Percentiles rank a stretch among this genome's conserved stretches.
phyloP scores from a whole-genome alignment of 2,888 invertebrate genomes.

The Cephus runcator region DNA sequence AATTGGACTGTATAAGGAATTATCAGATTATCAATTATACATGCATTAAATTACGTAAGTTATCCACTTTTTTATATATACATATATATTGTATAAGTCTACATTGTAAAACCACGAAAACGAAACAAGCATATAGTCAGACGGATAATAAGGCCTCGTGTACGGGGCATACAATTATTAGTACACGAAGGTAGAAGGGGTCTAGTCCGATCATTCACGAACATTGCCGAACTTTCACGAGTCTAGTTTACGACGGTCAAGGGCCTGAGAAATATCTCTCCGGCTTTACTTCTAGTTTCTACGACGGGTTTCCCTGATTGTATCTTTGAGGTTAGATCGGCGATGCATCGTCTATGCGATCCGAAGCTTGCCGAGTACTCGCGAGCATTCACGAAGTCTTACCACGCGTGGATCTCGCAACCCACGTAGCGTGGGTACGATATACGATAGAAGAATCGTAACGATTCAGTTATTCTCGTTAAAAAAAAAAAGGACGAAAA shows the following conservation, averaged over 20 bases:
- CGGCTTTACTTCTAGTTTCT: neutral
- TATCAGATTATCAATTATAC: neutral
- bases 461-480: neutral
- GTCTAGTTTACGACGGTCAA: neutral
- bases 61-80: neutral
- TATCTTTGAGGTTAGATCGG: neutral
- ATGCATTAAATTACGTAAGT: neutral
- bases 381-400: neutral
- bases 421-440: neutral
- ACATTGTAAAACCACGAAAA: neutral
- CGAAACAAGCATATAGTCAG: neutral
- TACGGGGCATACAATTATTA: neutral
- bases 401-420: neutral
- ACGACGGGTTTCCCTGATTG: neutral
- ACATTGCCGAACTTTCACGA: neutral
- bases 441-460: neutral
- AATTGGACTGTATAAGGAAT: neutral
- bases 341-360: neutral
- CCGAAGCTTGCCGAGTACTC: neutral
- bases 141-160: neutral
- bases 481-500: neutral
- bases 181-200: neutral
- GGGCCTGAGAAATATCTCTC: neutral
- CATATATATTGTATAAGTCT: neutral
- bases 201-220: neutral